These are phyloP conservation scores for Sylvilagus floridanus DNA, from an alignment of 2,797 vertebrate genomes.

Conservation along the genomic window DNA sequence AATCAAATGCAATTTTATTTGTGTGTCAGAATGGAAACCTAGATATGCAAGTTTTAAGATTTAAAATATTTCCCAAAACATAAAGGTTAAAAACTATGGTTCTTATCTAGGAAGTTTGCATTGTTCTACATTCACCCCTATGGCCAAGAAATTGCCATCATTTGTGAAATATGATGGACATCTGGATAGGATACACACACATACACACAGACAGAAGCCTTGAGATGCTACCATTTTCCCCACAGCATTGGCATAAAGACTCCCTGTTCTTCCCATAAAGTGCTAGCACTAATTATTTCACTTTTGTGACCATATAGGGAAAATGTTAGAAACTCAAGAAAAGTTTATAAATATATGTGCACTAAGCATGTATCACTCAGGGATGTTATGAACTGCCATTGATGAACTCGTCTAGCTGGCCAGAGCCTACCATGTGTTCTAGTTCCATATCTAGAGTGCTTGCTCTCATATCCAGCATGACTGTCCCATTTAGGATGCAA, in stretches of 20 bases:
- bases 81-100: slow-evolving; percentile 28
- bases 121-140: slow-evolving; percentile 65
- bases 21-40: slow-evolving; percentile 54
- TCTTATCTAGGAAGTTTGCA: slow-evolving; percentile 59
- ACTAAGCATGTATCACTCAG: slow-evolving; percentile 81
- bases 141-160: slow-evolving; percentile 57
- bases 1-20: slow-evolving; percentile 67
- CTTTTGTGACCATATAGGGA: slow-evolving; percentile 62
- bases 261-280: slow-evolving; percentile 70
- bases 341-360: slow-evolving; percentile 78
- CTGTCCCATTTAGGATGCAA: slow-evolving; percentile 98
- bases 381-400: slow-evolving; percentile 76
- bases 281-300: slow-evolving; percentile 66
- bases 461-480: slow-evolving; percentile 99
- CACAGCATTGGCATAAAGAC: background rate
- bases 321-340: slow-evolving; percentile 67
- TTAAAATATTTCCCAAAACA: slow-evolving; percentile 35
- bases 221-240: background rate
- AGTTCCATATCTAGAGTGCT: slow-evolving; percentile 96
- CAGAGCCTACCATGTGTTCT: slow-evolving; percentile 95
- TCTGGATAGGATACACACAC: background rate
- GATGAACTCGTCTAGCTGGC: slow-evolving; percentile 92
- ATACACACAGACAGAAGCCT: slow-evolving; percentile 12
- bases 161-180: slow-evolving; percentile 41
- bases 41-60: slow-evolving; percentile 30